Base-by-base conservation (phyloP, 2,797 vertebrate genomes). In the Rhincodon typus region DNA sequence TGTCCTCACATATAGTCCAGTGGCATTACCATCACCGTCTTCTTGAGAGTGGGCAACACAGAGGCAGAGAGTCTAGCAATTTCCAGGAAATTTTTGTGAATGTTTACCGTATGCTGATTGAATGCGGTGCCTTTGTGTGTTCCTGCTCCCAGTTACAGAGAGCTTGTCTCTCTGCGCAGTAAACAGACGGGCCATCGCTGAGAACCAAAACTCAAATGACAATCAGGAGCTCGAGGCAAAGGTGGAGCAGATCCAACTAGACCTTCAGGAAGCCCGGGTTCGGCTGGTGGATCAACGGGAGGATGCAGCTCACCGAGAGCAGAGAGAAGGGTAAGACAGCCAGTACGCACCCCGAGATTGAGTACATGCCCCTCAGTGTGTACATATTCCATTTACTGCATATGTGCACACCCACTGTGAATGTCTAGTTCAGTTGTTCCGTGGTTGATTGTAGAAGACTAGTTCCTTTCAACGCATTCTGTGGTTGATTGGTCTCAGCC, bases 121-220 rank as follows among this genome's bases (percentile, higher is more conserved):
- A 86, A 19, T n/a, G 62, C 0, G 5, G 17, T 38, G 12, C 1
- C 93, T 72, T 25, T 53, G 23, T 72, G 94, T 67, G 38, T 72
- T 27, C n/a, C 25, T 25, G 67, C 69, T 27, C 0, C 0, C 96
- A 98, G 98, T 96, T 98, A 96, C 97, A 98, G 96, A 0, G 96
- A 96, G 86, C 96, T 98, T 19, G 70, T 2, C 46, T 96, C 62
- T 15, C 97, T 98, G 66, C 96, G 25, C 79, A 96, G 96, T 96
- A 96, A 94, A 0, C 96, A 97, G 96, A 96, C 46, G 95, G 3
- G 95, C 97, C 96, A 96, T 67, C 94, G 94, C 34, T 0, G 97
- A 98, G 87, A 98, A 97, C 93, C 95, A 95, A 96, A 97, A 96
- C 97, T 98, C 66, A 72, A 96, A 95, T 97, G 95, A 97, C 0